A percentile compares a stretch with the other conserved stretches of the same genome.
Conservation (phyloP, 2,797 vertebrate species). For the Catharus ustulatus region DNA sequence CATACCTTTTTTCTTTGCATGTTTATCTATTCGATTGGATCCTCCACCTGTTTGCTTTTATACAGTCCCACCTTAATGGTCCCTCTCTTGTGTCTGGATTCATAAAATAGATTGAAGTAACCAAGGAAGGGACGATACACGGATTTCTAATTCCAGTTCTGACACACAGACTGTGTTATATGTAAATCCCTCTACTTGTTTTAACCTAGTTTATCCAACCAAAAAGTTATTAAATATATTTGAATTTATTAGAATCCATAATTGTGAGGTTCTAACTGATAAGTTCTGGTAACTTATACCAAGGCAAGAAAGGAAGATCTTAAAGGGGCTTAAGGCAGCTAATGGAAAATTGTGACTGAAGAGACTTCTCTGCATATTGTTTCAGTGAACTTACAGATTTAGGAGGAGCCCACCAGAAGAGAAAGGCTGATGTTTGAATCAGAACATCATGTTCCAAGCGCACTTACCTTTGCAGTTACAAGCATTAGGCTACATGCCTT, state of each 20-base stretch:
- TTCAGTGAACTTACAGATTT: background rate
- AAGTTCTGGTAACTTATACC: background rate
- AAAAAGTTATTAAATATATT: background rate
- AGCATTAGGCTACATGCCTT: background rate
- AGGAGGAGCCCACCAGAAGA: background rate
- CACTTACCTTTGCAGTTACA: background rate
- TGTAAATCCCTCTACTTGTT: background rate
- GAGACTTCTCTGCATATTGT: background rate
- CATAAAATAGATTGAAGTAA: background rate
- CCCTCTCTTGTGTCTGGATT: background rate
- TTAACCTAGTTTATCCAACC: background rate
- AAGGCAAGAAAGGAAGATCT: background rate
- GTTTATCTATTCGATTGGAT: background rate
- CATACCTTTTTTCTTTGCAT: background rate
- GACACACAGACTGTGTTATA: background rate
- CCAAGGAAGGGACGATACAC: background rate
- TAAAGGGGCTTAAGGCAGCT: background rate
- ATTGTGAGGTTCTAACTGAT: background rate
- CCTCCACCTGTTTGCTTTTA: background rate
- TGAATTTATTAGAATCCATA: background rate
- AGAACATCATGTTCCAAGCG: background rate
- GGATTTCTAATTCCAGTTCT: background rate
- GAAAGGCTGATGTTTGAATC: background rate
- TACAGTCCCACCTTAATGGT: background rate
- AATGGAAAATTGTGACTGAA: background rate